Evolutionary conservation across 2,888 invertebrate genomes (phyloP), one percentile per base, ranked within the genome.

Genomic region (Automeris io): DNA sequence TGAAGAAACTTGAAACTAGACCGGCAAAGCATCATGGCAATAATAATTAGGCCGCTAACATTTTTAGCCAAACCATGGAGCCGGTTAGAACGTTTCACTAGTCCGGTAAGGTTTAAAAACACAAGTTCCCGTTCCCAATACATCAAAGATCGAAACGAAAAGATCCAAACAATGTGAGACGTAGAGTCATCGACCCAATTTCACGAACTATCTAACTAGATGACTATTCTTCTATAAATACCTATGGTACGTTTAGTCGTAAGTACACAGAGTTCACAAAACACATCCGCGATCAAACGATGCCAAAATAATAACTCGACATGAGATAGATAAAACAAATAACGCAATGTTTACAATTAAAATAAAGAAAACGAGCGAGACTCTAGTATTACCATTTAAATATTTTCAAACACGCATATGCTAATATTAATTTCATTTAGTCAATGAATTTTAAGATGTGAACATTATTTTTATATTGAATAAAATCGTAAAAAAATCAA

Each of bases 221-320:
- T 61, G 65, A 62, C 66, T 68, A 73, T 65, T 61, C 58, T 51
- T 69, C 76, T 81, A 77, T 77, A 71, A 80, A 79, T 80, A 79
- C 66, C 43, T 40, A 40, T 45, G 54, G 50, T 57, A 47, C 53
- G 46, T 57, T 35, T 55, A 57, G 54, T 60, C 57, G 52, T 62
- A 67, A 58, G 64, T 29, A 29, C 16, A 29, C 29, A n/a, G 57
- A 53, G 46, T 63, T 74, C 60, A 73, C 74, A 73, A 76, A 79
- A 73, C 65, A 70, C 74, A 78, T 77, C 76, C 74, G 75, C 57
- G 65, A 68, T 70, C 66, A 61, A 52, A 61, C 64, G 70, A 58
- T 78, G 78, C 79, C 78, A 77, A 75, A 76, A 71, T 71, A 65
- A 75, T 75, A 74, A 70, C 54, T 70, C 68, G 70, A 54, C 34